A percentile compares a stretch with the other conserved stretches of the same genome.
phyloP scores from a whole-genome alignment of 2,888 invertebrate genomes.

The Leucozona laternaria region DNA sequence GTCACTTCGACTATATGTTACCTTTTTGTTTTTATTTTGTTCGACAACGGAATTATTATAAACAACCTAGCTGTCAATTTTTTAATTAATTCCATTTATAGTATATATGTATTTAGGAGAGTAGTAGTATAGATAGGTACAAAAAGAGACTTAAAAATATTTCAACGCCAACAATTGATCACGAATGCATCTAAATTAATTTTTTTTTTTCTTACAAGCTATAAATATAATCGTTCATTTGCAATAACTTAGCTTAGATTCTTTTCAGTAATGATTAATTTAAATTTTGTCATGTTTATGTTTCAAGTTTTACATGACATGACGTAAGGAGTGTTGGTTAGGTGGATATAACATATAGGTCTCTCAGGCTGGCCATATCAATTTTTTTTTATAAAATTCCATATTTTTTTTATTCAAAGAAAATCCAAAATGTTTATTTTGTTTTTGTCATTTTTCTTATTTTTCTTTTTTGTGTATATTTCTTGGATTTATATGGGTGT shows the following conservation, averaged over 20 bases:
- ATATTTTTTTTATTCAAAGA: too few species aligned
- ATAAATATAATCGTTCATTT: slow-evolving; percentile 8
- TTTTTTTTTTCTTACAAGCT: background rate
- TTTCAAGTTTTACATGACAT: background rate
- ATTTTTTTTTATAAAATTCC: background rate
- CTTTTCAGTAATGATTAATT: background rate
- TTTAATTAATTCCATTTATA: slow-evolving; percentile 12
- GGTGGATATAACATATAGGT: too few species aligned
- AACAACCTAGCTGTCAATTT: slow-evolving; percentile 9
- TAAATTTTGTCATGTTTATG: background rate
- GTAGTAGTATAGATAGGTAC: background rate
- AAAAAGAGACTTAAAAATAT: background rate
- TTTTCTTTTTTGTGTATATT: too few species aligned
- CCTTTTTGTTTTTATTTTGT: background rate
- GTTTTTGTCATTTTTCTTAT: too few species aligned
- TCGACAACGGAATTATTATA: background rate
- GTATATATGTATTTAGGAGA: background rate
- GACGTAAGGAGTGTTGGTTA: background rate
- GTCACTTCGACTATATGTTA: slow-evolving; percentile 3
- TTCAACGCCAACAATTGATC: slow-evolving; percentile 20
- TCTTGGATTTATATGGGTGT: too few species aligned
- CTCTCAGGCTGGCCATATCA: background rate
- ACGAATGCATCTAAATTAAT: slow-evolving; percentile 16
- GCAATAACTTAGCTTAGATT: background rate
- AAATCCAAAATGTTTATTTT: too few species aligned